Percentiles rank a stretch among this genome's conserved stretches.
These are phyloP conservation scores for Drosophila longiperda DNA, from an alignment of 2,888 invertebrate genomes.

Conservation along the genomic window DNA sequence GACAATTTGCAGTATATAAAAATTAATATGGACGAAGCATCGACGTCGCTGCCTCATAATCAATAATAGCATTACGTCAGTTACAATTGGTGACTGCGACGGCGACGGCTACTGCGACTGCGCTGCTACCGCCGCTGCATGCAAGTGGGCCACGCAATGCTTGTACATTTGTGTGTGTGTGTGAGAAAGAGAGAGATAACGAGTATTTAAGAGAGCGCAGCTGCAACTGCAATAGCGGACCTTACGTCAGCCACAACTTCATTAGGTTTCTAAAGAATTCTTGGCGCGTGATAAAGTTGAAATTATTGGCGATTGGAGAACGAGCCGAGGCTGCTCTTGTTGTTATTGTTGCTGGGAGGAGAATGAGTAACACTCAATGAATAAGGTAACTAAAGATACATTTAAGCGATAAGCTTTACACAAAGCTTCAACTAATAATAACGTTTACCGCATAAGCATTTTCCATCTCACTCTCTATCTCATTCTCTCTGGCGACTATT, in stretches of 20 bases:
- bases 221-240: slow-evolving; percentile 30
- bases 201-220: slow-evolving; percentile 35
- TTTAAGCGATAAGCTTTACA: slow-evolving; percentile 25
- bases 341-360: neutral
- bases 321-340: neutral
- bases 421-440: slow-evolving; percentile 37
- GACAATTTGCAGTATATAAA: slow-evolving; percentile 21
- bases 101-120: slow-evolving; percentile 28
- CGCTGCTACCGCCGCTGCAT: slow-evolving; percentile 30
- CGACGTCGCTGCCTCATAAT: slow-evolving; percentile 43
- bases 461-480: neutral
- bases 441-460: slow-evolving; percentile 18
- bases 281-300: slow-evolving; percentile 53
- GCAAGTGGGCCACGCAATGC: slow-evolving; percentile 56
- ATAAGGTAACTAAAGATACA: slow-evolving; percentile 16
- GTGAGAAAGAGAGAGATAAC: neutral
- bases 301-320: slow-evolving; percentile 17
- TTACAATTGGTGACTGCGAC: slow-evolving; percentile 29
- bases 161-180: slow-evolving; percentile 10
- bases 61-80: slow-evolving; percentile 50
- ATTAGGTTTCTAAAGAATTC: slow-evolving; percentile 30
- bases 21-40: slow-evolving; percentile 28
- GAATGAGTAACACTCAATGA: neutral
- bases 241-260: slow-evolving; percentile 20
- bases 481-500: slow-evolving; percentile 5